phyloP scores from a whole-genome alignment of 37 sponge, comb jelly and placozoan genomes.

The Cliona cf. orientalis region DNA sequence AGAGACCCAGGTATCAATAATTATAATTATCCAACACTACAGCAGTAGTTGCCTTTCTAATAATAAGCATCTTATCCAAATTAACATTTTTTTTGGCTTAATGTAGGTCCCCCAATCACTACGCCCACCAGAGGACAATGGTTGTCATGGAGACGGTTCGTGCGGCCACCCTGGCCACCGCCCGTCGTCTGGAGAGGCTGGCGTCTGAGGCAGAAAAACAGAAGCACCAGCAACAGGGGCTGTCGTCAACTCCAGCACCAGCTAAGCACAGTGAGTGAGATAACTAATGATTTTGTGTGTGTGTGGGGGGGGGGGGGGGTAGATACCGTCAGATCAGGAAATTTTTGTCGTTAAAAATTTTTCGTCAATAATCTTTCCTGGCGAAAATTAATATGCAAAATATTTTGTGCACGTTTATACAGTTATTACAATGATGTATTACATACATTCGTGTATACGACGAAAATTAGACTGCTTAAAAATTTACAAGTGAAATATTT shows the following conservation, averaged over 20 bases:
- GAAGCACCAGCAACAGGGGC: neutral
- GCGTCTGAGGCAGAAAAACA: slow-evolving; percentile 6
- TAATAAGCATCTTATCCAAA: too few species aligned
- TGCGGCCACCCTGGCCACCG: slow-evolving; percentile 63
- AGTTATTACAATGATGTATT: too few species aligned
- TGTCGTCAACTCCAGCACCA: neutral
- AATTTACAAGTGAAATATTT: too few species aligned
- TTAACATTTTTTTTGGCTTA: neutral
- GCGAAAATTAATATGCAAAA: too few species aligned
- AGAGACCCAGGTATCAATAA: slow-evolving; percentile 52
- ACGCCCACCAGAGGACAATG: slow-evolving; percentile 71
- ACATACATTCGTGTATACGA: too few species aligned
- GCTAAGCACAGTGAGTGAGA: neutral
- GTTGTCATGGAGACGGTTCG: slow-evolving; percentile 89
- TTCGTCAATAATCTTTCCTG: neutral
- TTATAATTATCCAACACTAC: neutral
- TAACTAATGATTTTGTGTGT: too few species aligned
- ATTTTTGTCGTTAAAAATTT: neutral
- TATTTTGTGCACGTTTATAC: too few species aligned
- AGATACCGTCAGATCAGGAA: neutral
- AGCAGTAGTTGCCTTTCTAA: too few species aligned
- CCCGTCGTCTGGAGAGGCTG: slow-evolving; percentile 47
- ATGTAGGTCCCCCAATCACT: slow-evolving; percentile 55
- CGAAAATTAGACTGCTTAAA: too few species aligned
- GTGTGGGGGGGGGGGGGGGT: too few species aligned